phyloP scores from a whole-genome alignment of 2,888 invertebrate genomes.

The Fragum sueziense region DNA sequence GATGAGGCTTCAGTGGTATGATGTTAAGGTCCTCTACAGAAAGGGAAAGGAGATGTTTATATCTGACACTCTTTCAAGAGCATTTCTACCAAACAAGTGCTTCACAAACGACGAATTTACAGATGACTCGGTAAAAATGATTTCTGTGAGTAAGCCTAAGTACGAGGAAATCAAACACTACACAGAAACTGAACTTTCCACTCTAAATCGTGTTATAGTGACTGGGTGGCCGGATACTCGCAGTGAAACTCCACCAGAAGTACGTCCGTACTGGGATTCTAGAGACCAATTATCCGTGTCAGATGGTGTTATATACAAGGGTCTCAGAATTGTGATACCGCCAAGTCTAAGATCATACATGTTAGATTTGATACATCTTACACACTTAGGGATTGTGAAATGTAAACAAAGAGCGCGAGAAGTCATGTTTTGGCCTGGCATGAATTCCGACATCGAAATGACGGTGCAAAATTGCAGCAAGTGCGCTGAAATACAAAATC shows the following conservation, averaged over 20 bases:
- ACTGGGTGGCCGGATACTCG: constrained; percentile 50
- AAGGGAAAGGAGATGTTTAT: constrained; percentile 51
- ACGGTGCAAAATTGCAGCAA: constrained; percentile 41
- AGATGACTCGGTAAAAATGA: constrained; percentile 19
- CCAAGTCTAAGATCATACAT: constrained; percentile 45
- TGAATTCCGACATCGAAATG: constrained; percentile 51
- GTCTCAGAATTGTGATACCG: constrained; percentile 49
- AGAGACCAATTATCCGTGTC: constrained; percentile 42
- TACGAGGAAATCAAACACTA: constrained; percentile 29
- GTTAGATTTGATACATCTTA: constrained; percentile 41
- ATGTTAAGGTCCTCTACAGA: constrained; percentile 37
- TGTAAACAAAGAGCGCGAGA: constrained; percentile 53
- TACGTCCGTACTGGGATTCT: constrained; percentile 43
- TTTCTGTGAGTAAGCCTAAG: constrained; percentile 28
- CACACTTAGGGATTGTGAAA: constrained; percentile 58
- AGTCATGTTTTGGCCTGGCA: constrained; percentile 54
- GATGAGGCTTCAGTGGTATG: constrained; percentile 52
- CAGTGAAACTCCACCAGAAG: constrained; percentile 37
- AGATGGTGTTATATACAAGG: constrained; percentile 54
- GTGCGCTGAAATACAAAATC: constrained; percentile 55
- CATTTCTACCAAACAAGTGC: constrained; percentile 49
- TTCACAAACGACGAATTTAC: no score
- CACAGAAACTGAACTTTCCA: constrained; percentile 31
- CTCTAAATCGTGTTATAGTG: constrained; percentile 19
- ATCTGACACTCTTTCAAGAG: constrained; percentile 54